Evolutionary conservation across 92 coral and sea anemone species (phyloP), one percentile per base, ranked within the genome.

Genomic region (Epizoanthus ramosus): DNA sequence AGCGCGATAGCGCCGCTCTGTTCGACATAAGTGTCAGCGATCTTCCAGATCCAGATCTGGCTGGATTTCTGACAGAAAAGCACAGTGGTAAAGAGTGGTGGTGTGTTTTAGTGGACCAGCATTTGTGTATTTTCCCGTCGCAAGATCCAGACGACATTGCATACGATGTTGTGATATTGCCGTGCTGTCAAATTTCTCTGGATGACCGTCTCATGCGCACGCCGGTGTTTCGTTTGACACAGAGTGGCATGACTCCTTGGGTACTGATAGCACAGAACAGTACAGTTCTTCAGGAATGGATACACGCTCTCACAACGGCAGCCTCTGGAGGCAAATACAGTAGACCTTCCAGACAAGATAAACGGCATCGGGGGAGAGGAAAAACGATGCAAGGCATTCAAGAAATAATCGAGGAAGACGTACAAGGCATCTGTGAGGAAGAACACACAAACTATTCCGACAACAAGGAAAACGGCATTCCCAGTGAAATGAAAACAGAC

Each of bases 81-180:
- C 98, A 97, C 85, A 90, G 98, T 64, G 93, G 90, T 57, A 94
- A 97, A 63, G 73, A 94, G 39, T 97, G 99, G 99, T 97, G 94
- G 97, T 97, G 99, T 68, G 96, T 97, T 14, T 87, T 97, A 3
- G 89, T 90, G 83, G 99, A 97, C 80, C 98, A 94, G 77, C 99
- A 97, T 73, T 84, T 97, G 71, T 97, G 99, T 75, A 88, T 97
- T 79, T 97, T 97, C 68, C 99, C 98, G 35, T 92, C 96, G 57
- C 96, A 90, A 86, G 98, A 97, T 79, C 93, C 97, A 37, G 87
- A 85, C 54, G 99, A 97, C 85, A 87, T 97, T 33, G 99, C 99
- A 58, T 97, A 97, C 86, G 99, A 97, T 82, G 98, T 97, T 14
- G 83, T 97, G 13, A 95, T 97, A 59, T 76, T 97, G 83, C 98